Conservation (phyloP, 2,888 invertebrate genomes). For the Dyspetes luteomarginatus region DNA sequence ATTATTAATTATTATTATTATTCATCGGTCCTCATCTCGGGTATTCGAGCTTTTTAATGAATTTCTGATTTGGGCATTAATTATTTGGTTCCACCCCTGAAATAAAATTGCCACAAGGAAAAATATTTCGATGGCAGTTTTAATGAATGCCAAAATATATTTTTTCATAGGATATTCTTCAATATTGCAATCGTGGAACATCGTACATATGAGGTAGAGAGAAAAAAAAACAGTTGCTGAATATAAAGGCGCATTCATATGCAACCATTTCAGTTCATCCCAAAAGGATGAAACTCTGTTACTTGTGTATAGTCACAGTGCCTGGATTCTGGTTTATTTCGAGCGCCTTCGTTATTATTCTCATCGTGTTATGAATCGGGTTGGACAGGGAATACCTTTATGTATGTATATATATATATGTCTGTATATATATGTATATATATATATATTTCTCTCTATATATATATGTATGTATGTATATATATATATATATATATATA, state of each 20-base stretch:
- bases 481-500: no score
- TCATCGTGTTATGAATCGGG: slow-evolving; percentile 45
- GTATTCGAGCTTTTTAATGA: no score
- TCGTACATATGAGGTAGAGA: neutral
- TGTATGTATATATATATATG: neutral
- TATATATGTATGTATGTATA: no score
- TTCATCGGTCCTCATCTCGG: no score
- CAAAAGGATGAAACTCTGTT: neutral
- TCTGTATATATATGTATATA: neutral
- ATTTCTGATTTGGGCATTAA: no score
- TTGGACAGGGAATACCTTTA: slow-evolving; percentile 5
- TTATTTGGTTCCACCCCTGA: no score
- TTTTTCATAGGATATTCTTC: neutral
- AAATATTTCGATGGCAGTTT: no score
- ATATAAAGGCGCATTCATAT: neutral
- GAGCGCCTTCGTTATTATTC: slow-evolving; percentile 46
- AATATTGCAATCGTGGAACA: neutral
- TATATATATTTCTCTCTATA: no score
- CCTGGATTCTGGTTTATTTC: slow-evolving; percentile 43
- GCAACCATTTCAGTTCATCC: neutral
- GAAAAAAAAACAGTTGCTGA: neutral
- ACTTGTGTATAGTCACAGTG: neutral
- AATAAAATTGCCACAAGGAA: no score
- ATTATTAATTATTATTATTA: no score
- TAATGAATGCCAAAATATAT: no score